A percentile compares a stretch with the other conserved stretches of the same genome.
These are phyloP conservation scores for Parochlus steinenii DNA, from an alignment of 2,888 invertebrate genomes.

Conservation along the genomic window DNA sequence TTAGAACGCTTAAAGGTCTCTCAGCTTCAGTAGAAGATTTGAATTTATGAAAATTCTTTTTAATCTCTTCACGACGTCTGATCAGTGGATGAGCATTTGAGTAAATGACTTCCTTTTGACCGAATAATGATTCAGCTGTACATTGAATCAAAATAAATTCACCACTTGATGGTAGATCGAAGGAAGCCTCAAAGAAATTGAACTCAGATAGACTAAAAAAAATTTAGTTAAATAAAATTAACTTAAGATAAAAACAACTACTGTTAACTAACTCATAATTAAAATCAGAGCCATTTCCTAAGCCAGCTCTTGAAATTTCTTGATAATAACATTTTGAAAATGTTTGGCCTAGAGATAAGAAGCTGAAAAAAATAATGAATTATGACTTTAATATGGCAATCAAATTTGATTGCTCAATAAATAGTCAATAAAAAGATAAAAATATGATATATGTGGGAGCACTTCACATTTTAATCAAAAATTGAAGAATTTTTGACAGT, in stretches of 20 bases:
- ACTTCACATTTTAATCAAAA: no score
- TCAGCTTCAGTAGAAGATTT: slow-evolving; percentile 2
- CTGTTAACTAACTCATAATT: slow-evolving; percentile 6
- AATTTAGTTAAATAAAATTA: no score
- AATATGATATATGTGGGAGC: no score
- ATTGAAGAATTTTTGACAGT: no score
- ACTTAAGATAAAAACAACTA: not conserved
- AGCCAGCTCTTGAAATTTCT: slow-evolving; percentile 20
- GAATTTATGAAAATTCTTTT: slow-evolving; percentile 26
- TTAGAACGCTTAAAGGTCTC: slow-evolving; percentile 44
- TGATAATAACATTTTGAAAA: slow-evolving; percentile 23
- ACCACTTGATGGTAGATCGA: slow-evolving; percentile 24
- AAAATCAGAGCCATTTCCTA: slow-evolving; percentile 21
- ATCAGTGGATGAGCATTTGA: slow-evolving; percentile 37
- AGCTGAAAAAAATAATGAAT: no score
- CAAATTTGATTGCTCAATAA: no score
- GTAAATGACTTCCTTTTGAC: no score
- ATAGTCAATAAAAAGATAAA: no score
- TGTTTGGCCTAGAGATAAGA: slow-evolving; percentile 2
- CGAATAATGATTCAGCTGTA: no score
- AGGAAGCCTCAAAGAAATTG: slow-evolving; percentile 28
- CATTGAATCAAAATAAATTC: slow-evolving; percentile 37
- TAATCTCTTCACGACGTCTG: slow-evolving; percentile 33
- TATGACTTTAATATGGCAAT: no score
- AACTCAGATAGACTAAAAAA: slow-evolving; percentile 34